A percentile compares a stretch with the other conserved stretches of the same genome.
Conservation (phyloP, 2,113 vertebrate species). For the Amphiprion percula region DNA sequence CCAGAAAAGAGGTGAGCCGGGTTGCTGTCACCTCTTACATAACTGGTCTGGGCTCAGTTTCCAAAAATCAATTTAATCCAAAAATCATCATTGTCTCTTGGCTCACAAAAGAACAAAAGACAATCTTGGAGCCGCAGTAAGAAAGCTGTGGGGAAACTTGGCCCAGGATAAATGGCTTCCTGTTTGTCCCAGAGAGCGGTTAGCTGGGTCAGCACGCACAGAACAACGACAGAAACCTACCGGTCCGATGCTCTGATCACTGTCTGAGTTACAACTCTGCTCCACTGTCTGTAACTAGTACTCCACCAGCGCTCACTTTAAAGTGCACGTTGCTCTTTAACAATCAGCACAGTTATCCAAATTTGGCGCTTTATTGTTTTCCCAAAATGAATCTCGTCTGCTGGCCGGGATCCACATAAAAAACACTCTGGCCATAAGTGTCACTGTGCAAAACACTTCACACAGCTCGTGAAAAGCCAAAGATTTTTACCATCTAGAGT, state of each 20-base stretch:
- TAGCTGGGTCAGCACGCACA: conserved; percentile 65
- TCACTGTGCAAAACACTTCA: conserved; percentile 2
- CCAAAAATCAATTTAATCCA: conserved; percentile 60
- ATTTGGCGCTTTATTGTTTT: conserved; percentile 57
- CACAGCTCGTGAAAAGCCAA: conserved; percentile 20
- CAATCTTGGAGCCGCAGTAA: conserved; percentile 55
- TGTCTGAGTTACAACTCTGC: conserved; percentile 33
- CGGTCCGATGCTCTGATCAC: conserved; percentile 31
- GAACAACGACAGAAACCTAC: conserved; percentile 40
- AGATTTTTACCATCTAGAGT: not conserved
- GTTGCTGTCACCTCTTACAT: conserved; percentile 43
- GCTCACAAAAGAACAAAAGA: conserved; percentile 64
- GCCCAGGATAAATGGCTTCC: conserved; percentile 74
- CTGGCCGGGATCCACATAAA: conserved; percentile 19
- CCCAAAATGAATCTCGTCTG: not conserved
- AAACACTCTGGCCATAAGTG: conserved; percentile 29
- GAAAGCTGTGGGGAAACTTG: conserved; percentile 64
- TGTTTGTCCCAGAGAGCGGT: conserved; percentile 66
- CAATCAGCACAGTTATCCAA: conserved; percentile 6
- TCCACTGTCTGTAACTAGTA: conserved; percentile 19
- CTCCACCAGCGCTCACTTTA: not conserved
- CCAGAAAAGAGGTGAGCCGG: conserved; percentile 28
- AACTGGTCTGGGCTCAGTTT: conserved; percentile 43
- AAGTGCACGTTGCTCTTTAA: conserved; percentile 7
- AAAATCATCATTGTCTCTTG: conserved; percentile 62